Base-by-base conservation (phyloP, 2,888 invertebrate species). In the Bellardia bayeri region DNA sequence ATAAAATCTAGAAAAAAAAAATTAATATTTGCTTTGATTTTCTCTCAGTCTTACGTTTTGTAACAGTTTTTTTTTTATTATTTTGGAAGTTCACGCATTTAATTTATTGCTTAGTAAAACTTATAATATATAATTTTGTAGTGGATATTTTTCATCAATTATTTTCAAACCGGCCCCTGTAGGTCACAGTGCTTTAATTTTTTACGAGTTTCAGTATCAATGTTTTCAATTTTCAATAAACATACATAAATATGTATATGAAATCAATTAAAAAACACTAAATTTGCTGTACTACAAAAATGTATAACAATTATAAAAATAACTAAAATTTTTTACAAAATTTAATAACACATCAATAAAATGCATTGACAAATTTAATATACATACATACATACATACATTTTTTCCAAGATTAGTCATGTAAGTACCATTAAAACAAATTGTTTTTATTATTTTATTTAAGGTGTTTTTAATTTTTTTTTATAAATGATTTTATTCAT, bases 161-260 rank as follows among this genome's bases (percentile, higher is more conserved):
- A 37, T 37, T 3, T 37, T 5, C 6, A 37, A 37, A 37, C 13
- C 13, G 9, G 11, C 45, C 45, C 45, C 45, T 37, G 5, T 4
- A 37, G 37, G 45, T 45, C 13, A 51, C n/a, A 51, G 4, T 51
- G 3, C 13, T n/a, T 51, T 3, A 51, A 6, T 5, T 51, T 58
- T 30, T 11, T 23, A 9, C 11, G 23, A 30, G 56, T 56, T 23
- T 56, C 11, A 58, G 23, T 58, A 66, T 66, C 16, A 66, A 66
- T 66, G 66, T 45, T 23, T 23, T 23, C 23, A 66, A 66, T 30
- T 45, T 45, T 66, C 45, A 66, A 66, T 45, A 42, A 42, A 8
- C 7, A 23, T 4, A 37, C 45, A 23, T 66, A 23, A 66, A 42
- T n/a, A n/a, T n/a, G n/a, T n/a, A n/a, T n/a, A n/a, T 66, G 23